Evolutionary conservation across 2,797 vertebrate genomes (phyloP).

Genomic region (Ammospiza maritima): DNA sequence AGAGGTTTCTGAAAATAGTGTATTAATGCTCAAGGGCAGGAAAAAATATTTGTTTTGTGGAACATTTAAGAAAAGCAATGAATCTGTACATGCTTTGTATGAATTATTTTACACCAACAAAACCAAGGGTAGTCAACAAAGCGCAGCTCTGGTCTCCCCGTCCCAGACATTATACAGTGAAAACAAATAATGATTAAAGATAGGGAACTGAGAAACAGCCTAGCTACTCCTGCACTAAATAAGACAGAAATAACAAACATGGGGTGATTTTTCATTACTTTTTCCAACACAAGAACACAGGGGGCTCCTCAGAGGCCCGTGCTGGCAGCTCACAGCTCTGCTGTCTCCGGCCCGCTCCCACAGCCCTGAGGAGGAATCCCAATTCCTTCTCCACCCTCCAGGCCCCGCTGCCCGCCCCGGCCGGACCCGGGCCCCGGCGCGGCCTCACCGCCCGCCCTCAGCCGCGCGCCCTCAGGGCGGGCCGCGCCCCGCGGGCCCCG

Average conservation of each 20-base stretch:
- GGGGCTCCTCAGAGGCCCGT: neutral
- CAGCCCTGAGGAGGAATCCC: neutral
- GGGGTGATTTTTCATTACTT: rapidly evolving
- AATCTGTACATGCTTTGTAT: neutral
- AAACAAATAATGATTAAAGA: rapidly evolving
- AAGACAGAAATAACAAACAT: neutral
- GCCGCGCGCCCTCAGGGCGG: neutral
- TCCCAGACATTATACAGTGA: neutral
- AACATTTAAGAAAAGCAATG: rapidly evolving
- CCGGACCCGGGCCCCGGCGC: rapidly evolving
- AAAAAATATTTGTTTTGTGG: neutral
- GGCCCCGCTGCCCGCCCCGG: rapidly evolving
- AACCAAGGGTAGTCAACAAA: neutral
- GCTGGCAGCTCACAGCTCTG: neutral
- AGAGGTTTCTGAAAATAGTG: neutral
- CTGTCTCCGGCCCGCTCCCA: too few relatives aligned
- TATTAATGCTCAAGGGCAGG: neutral
- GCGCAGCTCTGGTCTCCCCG: neutral
- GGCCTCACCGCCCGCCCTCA: neutral
- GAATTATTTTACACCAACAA: rapidly evolving
- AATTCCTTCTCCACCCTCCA: rapidly evolving
- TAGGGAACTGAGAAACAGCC: rapidly evolving
- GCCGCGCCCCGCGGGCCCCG: neutral
- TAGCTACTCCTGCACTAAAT: neutral
- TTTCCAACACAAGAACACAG: neutral